A percentile compares a stretch with the other conserved stretches of the same genome.
phyloP scores from a whole-genome alignment of 2,797 vertebrate genomes.

The Leuciscus waleckii region DNA sequence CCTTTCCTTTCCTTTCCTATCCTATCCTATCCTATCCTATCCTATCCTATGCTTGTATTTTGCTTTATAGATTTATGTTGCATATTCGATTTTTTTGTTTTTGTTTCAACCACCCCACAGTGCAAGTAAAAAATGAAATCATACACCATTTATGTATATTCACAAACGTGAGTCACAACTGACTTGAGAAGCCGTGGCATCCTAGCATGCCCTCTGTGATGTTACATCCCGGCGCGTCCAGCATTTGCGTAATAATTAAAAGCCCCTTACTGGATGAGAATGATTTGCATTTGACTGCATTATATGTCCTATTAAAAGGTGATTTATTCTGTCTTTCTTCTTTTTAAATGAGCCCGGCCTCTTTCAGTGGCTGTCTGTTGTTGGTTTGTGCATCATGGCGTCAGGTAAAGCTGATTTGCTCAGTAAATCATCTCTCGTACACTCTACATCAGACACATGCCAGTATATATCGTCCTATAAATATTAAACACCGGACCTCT shows the following conservation, averaged over 20 bases:
- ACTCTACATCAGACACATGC: not conserved
- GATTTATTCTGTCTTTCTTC: conserved; percentile 52
- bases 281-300: conserved; percentile 59
- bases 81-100: not conserved
- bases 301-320: conserved; percentile 59
- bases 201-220: conserved; percentile 42
- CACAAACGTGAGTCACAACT: not conserved
- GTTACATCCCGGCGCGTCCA: conserved; percentile 10
- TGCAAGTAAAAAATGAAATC: not conserved
- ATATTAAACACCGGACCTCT: not conserved
- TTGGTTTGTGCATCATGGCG: not conserved
- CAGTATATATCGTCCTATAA: not conserved
- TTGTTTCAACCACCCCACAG: not conserved
- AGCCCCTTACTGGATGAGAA: conserved; percentile 42
- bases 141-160: not conserved
- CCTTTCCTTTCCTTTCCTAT: too few species aligned
- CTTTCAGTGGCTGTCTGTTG: not conserved
- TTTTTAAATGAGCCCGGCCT: conserved; percentile 30
- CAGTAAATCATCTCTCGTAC: conserved; percentile 14
- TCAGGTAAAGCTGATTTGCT: conserved; percentile 23
- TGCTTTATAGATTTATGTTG: not conserved
- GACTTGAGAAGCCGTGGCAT: not conserved
- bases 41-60: not conserved
- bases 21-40: too few species aligned
- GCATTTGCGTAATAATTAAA: conserved; percentile 64